Base-by-base conservation (phyloP, 1,140 invertebrate species). In the Heliothis virescens region DNA sequence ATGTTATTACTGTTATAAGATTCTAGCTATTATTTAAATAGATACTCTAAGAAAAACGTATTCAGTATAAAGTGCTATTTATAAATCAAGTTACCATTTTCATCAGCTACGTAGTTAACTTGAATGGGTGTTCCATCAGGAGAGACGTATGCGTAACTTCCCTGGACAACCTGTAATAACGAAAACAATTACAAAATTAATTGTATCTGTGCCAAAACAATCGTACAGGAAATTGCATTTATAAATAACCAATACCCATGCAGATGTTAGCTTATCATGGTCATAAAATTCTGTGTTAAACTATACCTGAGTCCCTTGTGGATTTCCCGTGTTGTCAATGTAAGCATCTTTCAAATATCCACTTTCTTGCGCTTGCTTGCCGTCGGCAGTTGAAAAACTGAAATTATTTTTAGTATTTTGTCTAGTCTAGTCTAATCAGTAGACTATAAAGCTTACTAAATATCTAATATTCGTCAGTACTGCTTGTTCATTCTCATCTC, bases 81-180 rank as follows among this genome's bases (percentile, higher is more conserved):
- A 15, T 5, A 26, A 60, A 29, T 29, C 5, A 0, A 60, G 18
- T 87, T 91, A 95, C 94, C 94, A 83, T 94, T 94, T 88, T 95
- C 94, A 83, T 95, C 94, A 48, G 97, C 97, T n/a, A 96, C 95
- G 86, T 97, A 97, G 47, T 94, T 95, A 1, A 97, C 91, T 79
- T 95, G 93, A 53, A 97, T 95, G 1, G 96, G 95, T 12, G 95
- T 96, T 50, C 97, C 98, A 86, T 98, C 97, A 0, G 97, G 97
- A 16, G 97, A 97, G 1, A 97, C 97, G 87, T 98, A 98, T 15
- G 97, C 96, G 81, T 96, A 97, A 59, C 96, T 96, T 41, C 97
- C 97, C 92, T 96, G 95, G 9, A 94, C 92, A 41, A 95, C 93
- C 94, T 95, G 63, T 21, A 11, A 83, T 73, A 41, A 72, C n/a